Conservation (phyloP, 2,888 invertebrate species). For the Tuta absoluta region DNA sequence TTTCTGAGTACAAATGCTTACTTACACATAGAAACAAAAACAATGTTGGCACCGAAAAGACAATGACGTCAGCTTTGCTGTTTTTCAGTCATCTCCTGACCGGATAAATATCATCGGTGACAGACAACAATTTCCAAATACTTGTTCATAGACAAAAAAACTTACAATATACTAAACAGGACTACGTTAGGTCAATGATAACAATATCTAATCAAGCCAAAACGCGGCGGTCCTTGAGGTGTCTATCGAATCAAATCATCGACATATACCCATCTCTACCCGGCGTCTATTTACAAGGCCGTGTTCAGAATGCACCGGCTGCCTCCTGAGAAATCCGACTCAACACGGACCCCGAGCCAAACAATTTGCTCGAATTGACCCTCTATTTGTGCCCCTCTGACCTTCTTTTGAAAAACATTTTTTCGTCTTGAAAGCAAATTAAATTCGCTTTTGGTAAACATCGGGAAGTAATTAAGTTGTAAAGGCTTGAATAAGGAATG, state of each 20-base stretch:
- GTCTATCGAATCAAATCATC: not conserved
- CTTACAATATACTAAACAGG: no score
- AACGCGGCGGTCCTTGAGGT: no score
- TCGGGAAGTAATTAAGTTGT: not conserved
- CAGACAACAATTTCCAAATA: no score
- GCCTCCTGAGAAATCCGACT: conserved; percentile 20
- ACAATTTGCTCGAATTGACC: not conserved
- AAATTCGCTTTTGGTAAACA: conserved; percentile 1
- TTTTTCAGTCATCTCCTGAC: no score
- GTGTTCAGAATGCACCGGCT: conserved; percentile 3
- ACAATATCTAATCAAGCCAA: no score
- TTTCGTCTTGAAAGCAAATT: not conserved
- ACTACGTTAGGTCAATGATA: no score
- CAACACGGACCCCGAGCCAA: conserved; percentile 4
- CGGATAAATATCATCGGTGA: no score
- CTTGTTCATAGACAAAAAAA: no score
- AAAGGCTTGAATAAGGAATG: not conserved
- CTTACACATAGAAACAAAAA: no score
- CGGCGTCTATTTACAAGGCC: conserved; percentile 18
- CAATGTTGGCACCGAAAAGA: no score
- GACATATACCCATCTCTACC: conserved; percentile 1
- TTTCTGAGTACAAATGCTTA: no score
- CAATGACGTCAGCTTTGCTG: no score
- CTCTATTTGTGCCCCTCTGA: not conserved
- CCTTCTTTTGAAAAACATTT: not conserved